Percentiles rank a stretch among this genome's conserved stretches.
Conservation (phyloP, 1,140 invertebrate genomes). For the Rhagoletis pomonella region DNA sequence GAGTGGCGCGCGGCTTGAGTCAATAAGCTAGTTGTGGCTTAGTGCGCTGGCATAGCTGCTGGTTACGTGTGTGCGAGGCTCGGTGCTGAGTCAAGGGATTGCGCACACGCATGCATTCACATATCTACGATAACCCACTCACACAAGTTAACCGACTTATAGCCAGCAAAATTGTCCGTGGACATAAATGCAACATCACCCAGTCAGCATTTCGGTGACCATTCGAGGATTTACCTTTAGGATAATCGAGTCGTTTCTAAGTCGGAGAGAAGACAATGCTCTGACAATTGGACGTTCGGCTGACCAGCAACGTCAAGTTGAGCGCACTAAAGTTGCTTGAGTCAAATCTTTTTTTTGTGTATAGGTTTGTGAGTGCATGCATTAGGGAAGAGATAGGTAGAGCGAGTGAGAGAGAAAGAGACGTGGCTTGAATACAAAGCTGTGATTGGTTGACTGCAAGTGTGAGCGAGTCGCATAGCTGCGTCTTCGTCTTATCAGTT, state of each 20-base stretch:
- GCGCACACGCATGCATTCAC: neutral
- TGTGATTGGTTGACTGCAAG: neutral
- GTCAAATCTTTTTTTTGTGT: neutral
- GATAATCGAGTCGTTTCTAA: no score
- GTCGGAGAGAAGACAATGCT: neutral
- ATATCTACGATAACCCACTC: neutral
- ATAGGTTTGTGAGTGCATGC: neutral
- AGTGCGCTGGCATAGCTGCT: neutral
- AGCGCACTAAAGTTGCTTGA: conserved; percentile 9
- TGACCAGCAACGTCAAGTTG: neutral
- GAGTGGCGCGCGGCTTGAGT: conserved; percentile 59
- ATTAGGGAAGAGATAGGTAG: no score
- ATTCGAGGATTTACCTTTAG: neutral
- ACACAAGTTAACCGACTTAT: neutral
- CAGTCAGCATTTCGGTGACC: neutral
- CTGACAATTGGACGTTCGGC: neutral
- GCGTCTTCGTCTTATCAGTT: conserved; percentile 66
- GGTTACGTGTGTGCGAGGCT: neutral
- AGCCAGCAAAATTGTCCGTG: conserved; percentile 15
- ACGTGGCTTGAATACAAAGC: neutral
- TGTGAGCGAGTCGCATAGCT: conserved; percentile 15
- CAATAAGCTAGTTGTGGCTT: conserved; percentile 33
- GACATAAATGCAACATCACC: neutral
- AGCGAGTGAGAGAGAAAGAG: neutral
- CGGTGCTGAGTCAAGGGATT: conserved; percentile 31